phyloP scores from a whole-genome alignment of 2,113 vertebrate genomes.

The Nestor notabilis region DNA sequence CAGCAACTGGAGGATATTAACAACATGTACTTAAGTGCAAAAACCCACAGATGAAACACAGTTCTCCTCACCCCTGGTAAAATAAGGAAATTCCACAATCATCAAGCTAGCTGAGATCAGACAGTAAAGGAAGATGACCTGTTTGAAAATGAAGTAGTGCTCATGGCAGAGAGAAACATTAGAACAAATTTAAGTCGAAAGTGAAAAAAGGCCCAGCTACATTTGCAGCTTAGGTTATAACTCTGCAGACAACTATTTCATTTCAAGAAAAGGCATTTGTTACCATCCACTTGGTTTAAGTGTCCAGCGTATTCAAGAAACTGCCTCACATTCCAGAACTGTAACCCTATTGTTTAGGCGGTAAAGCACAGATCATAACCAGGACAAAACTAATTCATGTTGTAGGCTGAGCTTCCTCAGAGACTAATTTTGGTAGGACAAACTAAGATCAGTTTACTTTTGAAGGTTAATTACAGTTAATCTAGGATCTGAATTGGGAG shows the following conservation, averaged over 20 bases:
- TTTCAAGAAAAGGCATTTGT: background rate
- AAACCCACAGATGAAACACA: background rate
- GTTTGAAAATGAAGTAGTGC: background rate
- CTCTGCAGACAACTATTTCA: background rate
- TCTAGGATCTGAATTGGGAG: background rate
- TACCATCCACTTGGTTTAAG: background rate
- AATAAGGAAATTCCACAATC: background rate
- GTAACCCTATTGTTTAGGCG: background rate
- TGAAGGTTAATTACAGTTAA: conserved; percentile 24
- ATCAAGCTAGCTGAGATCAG: background rate
- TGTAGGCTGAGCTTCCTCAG: background rate
- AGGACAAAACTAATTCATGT: background rate
- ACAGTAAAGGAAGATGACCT: background rate
- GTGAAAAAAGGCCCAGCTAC: background rate
- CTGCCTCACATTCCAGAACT: background rate
- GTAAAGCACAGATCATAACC: background rate
- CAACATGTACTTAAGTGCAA: background rate
- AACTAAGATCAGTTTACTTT: conserved; percentile 5
- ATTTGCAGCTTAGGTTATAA: background rate
- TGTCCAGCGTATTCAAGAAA: background rate
- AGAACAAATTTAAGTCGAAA: background rate
- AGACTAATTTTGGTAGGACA: background rate
- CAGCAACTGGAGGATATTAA: background rate
- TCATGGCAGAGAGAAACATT: background rate
- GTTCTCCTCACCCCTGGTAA: background rate